These are phyloP conservation scores for Sturmia bella DNA, from an alignment of 2,888 invertebrate species.

Conservation along the genomic window DNA sequence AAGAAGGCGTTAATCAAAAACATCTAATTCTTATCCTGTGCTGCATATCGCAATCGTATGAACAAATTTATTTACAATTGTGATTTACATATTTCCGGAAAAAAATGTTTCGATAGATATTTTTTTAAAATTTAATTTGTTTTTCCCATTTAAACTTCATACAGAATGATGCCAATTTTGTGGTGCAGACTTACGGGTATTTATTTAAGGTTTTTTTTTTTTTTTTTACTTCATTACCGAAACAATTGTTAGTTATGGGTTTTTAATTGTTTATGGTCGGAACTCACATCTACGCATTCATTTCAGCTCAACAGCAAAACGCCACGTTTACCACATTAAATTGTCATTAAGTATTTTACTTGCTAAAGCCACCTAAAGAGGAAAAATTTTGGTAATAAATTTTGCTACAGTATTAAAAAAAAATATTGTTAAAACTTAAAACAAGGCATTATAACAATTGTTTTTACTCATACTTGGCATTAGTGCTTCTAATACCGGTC, in stretches of 20 bases:
- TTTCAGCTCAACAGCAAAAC: slow-evolving; percentile 17
- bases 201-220: slow-evolving; percentile 19
- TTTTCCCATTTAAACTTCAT: slow-evolving; percentile 3
- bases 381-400: background rate
- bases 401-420: background rate
- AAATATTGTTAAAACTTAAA: background rate
- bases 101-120: too few relatives aligned
- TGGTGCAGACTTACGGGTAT: slow-evolving; percentile 42
- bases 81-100: too few relatives aligned
- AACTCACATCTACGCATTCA: slow-evolving; percentile 3
- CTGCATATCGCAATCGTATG: too few relatives aligned
- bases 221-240: slow-evolving; percentile 31
- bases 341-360: slow-evolving; percentile 33
- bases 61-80: too few relatives aligned
- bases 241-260: slow-evolving; percentile 66
- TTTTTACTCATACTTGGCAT: too few relatives aligned
- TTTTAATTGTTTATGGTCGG: slow-evolving; percentile 64
- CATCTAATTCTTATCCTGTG: too few relatives aligned
- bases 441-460: too few relatives aligned
- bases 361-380: background rate
- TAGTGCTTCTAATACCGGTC: too few relatives aligned
- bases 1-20: too few relatives aligned
- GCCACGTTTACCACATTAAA: slow-evolving; percentile 47
- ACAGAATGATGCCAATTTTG: slow-evolving; percentile 40
- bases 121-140: too few relatives aligned